phyloP scores from a whole-genome alignment of 2,888 invertebrate genomes.

The Andrena dorsata region DNA sequence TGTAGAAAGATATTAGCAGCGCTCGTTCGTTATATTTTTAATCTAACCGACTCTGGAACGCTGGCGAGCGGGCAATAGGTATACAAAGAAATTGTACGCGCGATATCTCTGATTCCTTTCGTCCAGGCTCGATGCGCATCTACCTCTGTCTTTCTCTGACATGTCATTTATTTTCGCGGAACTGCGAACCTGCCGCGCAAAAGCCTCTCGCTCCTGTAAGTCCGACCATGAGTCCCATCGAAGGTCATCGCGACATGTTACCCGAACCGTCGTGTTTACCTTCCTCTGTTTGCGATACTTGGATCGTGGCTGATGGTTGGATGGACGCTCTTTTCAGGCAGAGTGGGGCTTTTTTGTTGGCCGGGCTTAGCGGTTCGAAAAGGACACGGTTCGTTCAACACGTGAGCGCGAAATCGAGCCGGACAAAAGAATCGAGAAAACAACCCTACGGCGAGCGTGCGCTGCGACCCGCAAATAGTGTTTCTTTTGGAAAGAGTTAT shows the following conservation, averaged over 20 bases:
- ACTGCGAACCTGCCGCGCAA: not conserved
- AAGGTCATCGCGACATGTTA: conserved; percentile 36
- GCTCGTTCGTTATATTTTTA: conserved; percentile 28
- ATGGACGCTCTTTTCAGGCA: conserved; percentile 34
- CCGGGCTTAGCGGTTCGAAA: not conserved
- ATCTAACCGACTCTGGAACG: conserved; percentile 10
- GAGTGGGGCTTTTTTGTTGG: conserved; percentile 13
- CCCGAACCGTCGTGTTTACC: conserved; percentile 30
- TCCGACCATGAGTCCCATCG: conserved; percentile 27
- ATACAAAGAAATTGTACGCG: not conserved
- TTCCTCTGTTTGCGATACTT: conserved; percentile 36
- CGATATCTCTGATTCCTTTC: not conserved
- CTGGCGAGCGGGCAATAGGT: not conserved
- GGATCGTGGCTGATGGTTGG: conserved; percentile 26
- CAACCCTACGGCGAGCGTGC: not conserved
- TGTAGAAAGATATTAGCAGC: conserved; percentile 20
- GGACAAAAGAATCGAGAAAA: not conserved
- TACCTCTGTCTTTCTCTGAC: not conserved
- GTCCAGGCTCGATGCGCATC: not conserved
- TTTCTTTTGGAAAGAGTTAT: not conserved
- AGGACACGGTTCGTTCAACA: not conserved
- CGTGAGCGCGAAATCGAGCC: not conserved
- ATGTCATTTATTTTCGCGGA: conserved; percentile 4
- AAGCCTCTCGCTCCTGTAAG: conserved; percentile 46
- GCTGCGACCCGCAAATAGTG: not conserved